Percentiles rank a stretch among this genome's conserved stretches.
These are phyloP conservation scores for Rallus crepitans DNA, from an alignment of 2,797 vertebrate species.

Conservation along the genomic window DNA sequence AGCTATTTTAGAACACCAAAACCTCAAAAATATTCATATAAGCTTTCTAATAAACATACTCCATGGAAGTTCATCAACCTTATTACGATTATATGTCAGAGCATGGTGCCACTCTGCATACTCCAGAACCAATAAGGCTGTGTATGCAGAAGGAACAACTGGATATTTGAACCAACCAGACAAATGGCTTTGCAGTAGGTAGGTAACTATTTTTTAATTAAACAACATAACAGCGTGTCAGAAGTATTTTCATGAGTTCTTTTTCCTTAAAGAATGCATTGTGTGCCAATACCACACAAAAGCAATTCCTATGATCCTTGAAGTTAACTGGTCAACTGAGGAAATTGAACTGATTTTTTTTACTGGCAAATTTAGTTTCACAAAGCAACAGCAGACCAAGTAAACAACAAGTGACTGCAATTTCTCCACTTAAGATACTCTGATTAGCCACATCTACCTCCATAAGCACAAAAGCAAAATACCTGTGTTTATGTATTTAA, in stretches of 20 bases:
- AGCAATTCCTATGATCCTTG: not conserved
- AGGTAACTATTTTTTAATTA: not conserved
- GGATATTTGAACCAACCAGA: not conserved
- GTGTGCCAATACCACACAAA: not conserved
- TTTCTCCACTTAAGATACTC: not conserved
- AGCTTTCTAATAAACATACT: not conserved
- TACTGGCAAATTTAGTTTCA: not conserved
- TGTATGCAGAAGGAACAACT: not conserved
- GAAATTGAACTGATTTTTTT: not conserved
- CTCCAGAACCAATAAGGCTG: not conserved
- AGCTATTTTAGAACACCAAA: slow-evolving; percentile 21
- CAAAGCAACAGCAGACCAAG: not conserved
- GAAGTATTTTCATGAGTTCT: not conserved
- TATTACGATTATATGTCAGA: not conserved
- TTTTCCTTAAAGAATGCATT: not conserved
- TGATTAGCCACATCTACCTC: not conserved
- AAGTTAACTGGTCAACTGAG: not conserved
- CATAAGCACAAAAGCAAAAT: not conserved
- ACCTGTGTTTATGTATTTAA: not conserved
- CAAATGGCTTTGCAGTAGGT: not conserved
- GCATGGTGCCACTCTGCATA: not conserved
- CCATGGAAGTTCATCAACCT: slow-evolving; percentile 3
- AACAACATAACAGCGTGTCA: not conserved
- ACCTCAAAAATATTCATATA: slow-evolving; percentile 2
- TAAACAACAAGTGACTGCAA: not conserved